A percentile compares a stretch with the other conserved stretches of the same genome.
These are phyloP conservation scores for Rhyacichthys aspro DNA, from an alignment of 2,797 vertebrate species.

Conservation along the genomic window DNA sequence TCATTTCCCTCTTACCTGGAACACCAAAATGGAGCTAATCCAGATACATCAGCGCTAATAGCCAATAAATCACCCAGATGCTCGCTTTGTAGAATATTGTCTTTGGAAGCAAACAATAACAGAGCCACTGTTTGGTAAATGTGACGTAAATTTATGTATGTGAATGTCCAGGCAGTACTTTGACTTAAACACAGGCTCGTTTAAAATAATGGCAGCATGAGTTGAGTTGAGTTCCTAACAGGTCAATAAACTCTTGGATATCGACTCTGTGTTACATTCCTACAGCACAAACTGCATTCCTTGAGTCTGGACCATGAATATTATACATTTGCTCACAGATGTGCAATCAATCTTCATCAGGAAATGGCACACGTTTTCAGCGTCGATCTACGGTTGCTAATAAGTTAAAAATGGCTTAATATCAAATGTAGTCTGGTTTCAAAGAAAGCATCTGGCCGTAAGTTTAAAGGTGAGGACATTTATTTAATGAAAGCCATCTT, in stretches of 20 bases:
- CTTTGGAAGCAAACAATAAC: constrained; percentile 52
- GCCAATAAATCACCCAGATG: constrained; percentile 62
- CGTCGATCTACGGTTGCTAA: no score
- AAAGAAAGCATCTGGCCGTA: no score
- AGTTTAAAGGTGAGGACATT: no score
- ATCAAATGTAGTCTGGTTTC: no score
- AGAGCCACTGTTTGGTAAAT: constrained; percentile 23
- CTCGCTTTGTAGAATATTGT: constrained; percentile 49
- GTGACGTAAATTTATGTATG: constrained; percentile 26
- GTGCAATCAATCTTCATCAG: neutral
- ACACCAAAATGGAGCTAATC: constrained; percentile 58
- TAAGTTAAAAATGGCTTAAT: no score
- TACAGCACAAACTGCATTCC: constrained; percentile 23
- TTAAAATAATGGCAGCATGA: constrained; percentile 16
- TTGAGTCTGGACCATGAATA: constrained; percentile 8
- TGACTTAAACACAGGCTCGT: constrained; percentile 7
- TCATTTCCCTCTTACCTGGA: constrained; percentile 68
- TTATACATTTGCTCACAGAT: constrained; percentile 17
- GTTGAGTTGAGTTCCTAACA: constrained; percentile 21
- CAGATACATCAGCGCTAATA: constrained; percentile 67
- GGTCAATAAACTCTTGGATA: constrained; percentile 26
- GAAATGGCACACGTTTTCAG: no score
- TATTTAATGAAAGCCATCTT: neutral
- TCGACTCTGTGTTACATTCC: constrained; percentile 31
- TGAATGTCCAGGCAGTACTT: constrained; percentile 16